phyloP scores from a whole-genome alignment of 2,113 vertebrate species.

The Phrynosoma blainvillii region DNA sequence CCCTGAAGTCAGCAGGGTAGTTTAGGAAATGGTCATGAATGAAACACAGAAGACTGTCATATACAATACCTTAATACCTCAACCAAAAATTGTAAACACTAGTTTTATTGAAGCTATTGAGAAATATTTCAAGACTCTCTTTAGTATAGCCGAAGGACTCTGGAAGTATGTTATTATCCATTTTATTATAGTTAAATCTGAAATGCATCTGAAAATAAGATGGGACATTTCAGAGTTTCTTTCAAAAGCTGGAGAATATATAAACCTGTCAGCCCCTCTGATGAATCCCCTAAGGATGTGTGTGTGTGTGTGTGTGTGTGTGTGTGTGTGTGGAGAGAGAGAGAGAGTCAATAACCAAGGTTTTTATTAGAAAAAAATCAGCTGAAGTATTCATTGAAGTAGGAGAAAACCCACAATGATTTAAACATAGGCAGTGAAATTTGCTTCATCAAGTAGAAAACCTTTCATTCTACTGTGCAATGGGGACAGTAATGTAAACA shows the following conservation, averaged over 20 bases:
- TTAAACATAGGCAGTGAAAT: conserved; percentile 38
- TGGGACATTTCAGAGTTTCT: conserved; percentile 49
- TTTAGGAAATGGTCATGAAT: conserved; percentile 9
- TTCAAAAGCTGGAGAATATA: conserved; percentile 43
- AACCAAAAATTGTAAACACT: conserved; percentile 7
- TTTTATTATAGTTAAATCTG: background rate
- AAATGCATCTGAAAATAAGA: conserved; percentile 9
- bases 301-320: too few species aligned
- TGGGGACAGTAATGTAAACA: conserved; percentile 45
- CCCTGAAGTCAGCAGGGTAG: too few species aligned
- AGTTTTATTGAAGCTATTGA: conserved; percentile 40
- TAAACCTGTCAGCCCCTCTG: conserved; percentile 5
- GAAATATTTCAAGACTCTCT: conserved; percentile 23
- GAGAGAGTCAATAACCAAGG: conserved; percentile 1
- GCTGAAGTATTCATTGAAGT: conserved; percentile 43
- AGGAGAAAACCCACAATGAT: background rate
- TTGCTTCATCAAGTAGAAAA: conserved; percentile 34
- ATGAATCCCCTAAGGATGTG: too few species aligned
- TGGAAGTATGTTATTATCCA: conserved; percentile 21
- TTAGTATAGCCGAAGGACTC: conserved; percentile 29
- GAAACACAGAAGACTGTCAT: background rate
- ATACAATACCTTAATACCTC: conserved; percentile 22
- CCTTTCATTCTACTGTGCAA: background rate
- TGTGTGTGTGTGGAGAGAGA: too few species aligned
- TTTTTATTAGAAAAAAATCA: conserved; percentile 34